Evolutionary conservation across 2,113 vertebrate genomes (phyloP).

Genomic region (Agapornis roseicollis): DNA sequence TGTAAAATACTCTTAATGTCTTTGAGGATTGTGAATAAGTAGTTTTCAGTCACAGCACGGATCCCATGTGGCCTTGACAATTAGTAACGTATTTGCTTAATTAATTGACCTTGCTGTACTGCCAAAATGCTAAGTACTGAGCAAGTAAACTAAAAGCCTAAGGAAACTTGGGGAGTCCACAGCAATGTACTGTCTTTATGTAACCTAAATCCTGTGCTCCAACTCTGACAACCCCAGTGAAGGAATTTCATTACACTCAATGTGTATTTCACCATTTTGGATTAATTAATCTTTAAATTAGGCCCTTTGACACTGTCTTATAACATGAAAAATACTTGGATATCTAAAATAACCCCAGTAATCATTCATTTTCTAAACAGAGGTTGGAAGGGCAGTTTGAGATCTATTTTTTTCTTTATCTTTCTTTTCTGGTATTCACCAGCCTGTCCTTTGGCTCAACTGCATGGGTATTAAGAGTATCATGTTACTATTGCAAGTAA

Average conservation of each 20-base stretch:
- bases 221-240: neutral
- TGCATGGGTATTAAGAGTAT: neutral
- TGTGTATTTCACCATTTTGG: neutral
- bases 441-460: conserved; percentile 22
- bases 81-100: neutral
- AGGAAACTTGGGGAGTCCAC: neutral
- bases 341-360: neutral
- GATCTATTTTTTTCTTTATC: neutral
- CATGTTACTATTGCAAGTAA: neutral
- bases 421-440: neutral
- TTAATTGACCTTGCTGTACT: neutral
- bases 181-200: neutral
- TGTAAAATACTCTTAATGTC: neutral
- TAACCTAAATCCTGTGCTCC: neutral
- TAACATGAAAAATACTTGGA: neutral
- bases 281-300: neutral
- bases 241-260: neutral
- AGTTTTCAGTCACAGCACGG: neutral
- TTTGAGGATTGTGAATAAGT: neutral
- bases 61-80: neutral
- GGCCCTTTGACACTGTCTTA: neutral
- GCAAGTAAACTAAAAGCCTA: neutral
- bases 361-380: neutral
- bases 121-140: neutral
- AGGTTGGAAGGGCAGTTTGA: neutral